phyloP scores from a whole-genome alignment of 1,140 invertebrate species.

The Manduca sexta region DNA sequence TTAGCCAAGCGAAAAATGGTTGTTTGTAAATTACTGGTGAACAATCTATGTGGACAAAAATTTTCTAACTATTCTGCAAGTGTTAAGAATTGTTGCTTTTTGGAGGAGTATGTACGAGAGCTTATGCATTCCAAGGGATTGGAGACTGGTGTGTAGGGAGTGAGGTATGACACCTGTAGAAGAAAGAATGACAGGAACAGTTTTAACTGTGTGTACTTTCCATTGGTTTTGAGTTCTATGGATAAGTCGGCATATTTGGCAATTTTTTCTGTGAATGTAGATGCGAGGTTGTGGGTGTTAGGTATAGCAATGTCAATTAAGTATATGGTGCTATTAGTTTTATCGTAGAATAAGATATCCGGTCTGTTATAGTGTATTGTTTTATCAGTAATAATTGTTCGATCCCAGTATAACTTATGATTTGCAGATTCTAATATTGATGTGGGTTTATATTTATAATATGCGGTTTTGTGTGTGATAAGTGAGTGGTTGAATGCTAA shows the following conservation, averaged over 20 bases:
- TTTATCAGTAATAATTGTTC: constrained; percentile 16
- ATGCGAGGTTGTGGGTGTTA: background rate
- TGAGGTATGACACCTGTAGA: constrained; percentile 16
- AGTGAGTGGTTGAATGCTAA: constrained; percentile 11
- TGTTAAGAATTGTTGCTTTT: constrained; percentile 12
- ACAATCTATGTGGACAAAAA: constrained; percentile 7
- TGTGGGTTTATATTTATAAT: constrained; percentile 13
- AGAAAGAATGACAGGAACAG: constrained; percentile 18
- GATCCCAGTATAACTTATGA: constrained; percentile 13
- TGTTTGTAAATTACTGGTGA: no score
- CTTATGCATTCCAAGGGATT: constrained; percentile 8
- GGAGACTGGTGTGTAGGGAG: constrained; percentile 10
- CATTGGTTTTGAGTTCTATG: constrained; percentile 12
- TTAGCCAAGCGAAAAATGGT: no score
- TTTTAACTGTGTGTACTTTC: constrained; percentile 3
- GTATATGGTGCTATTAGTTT: constrained; percentile 5
- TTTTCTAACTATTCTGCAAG: constrained; percentile 16
- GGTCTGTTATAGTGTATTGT: constrained; percentile 14
- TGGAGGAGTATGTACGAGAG: constrained; percentile 1
- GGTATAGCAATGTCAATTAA: constrained; percentile 16
- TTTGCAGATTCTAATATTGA: constrained; percentile 2
- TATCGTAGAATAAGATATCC: constrained; percentile 11
- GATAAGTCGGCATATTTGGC: constrained; percentile 12
- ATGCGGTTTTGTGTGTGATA: constrained; percentile 4
- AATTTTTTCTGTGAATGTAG: constrained; percentile 8